phyloP scores from a whole-genome alignment of 2,888 invertebrate genomes.

The Oscheius myriophilus region DNA sequence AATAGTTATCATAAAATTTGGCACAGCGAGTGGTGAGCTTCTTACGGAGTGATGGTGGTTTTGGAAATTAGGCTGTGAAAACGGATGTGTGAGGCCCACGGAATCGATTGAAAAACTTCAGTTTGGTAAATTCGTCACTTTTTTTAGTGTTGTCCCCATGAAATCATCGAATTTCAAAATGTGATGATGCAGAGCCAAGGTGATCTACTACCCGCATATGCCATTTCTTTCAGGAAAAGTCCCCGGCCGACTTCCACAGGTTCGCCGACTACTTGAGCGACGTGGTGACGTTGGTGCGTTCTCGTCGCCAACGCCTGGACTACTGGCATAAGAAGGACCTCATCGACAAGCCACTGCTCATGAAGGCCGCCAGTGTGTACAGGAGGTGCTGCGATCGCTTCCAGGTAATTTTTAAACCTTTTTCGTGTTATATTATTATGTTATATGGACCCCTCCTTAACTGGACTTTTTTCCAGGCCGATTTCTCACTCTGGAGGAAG shows the following conservation, averaged over 20 bases:
- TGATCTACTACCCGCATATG: too few species aligned
- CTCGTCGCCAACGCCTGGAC: constrained; percentile 76
- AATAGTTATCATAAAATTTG: too few species aligned
- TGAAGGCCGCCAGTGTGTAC: constrained; percentile 81
- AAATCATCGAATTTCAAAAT: too few species aligned
- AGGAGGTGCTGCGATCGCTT: constrained; percentile 80
- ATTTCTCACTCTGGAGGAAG: constrained; percentile 21
- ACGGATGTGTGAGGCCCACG: too few species aligned
- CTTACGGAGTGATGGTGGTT: too few species aligned
- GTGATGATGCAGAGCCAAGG: too few species aligned
- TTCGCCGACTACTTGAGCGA: constrained; percentile 80
- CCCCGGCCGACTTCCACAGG: constrained; percentile 74
- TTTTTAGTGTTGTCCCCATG: too few species aligned
- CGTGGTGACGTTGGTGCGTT: constrained; percentile 78
- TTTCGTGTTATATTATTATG: too few species aligned
- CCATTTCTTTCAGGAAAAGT: constrained; percentile 58
- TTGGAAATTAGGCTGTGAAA: too few species aligned
- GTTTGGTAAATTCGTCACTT: too few species aligned
- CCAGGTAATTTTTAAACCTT: constrained; percentile 72
- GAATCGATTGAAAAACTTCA: too few species aligned
- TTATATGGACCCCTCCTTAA: background rate
- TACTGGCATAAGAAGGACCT: constrained; percentile 78
- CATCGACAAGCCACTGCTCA: constrained; percentile 79
- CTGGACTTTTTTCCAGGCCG: constrained; percentile 3
- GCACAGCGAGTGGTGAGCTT: too few species aligned